Evolutionary conservation across 2,888 invertebrate genomes (phyloP), one percentile per base, ranked within the genome.

Genomic region (Elaeidobius kamerunicus): DNA sequence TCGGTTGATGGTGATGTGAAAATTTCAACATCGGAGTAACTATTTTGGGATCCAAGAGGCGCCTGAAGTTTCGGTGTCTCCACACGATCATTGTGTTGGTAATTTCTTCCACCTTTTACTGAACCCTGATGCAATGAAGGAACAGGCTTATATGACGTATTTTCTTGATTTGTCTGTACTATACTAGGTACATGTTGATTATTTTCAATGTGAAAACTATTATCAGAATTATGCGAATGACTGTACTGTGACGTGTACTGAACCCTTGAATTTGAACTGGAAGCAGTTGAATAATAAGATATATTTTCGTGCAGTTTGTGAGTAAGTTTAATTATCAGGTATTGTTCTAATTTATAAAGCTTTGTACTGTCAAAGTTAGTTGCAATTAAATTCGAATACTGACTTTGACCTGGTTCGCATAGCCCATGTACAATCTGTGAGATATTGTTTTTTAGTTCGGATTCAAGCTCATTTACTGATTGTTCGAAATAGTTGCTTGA

Each of bases 381-480:
- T 5, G 41, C 20, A 20, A 46, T 12, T 3, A 53, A 19, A 15
- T 57, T 39, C 2, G 42, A 41, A 35, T 53, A 57, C 40, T 57
- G 34, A 9, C 36, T 36, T 11, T 48, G 18, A 9, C 56, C 56
- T 12, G 56, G 56, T 42, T 57, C 53, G 15, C 27, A 32, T 2
- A 46, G 15, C 17, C 35, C 50, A 9, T 42, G 35, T 15, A 54
- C 27, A 6, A 16, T 41, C 19, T 30, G 46, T 20, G 53, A 39
- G 9, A 57, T 39, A 16, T 54, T 53, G 16, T 57, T 32, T 19
- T 47, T 36, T 16, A 57, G 17, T 6, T 51, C 42, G n/a, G n/a
- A 5, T 27, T 53, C 35, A 2, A 57, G 19, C 14, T 30, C 12
- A 11, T 23, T 35, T 6, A 45, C n/a, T 2, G 42, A 28, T 17